phyloP scores from a whole-genome alignment of 2,797 vertebrate genomes.

The Coranthus polyacanthus region DNA sequence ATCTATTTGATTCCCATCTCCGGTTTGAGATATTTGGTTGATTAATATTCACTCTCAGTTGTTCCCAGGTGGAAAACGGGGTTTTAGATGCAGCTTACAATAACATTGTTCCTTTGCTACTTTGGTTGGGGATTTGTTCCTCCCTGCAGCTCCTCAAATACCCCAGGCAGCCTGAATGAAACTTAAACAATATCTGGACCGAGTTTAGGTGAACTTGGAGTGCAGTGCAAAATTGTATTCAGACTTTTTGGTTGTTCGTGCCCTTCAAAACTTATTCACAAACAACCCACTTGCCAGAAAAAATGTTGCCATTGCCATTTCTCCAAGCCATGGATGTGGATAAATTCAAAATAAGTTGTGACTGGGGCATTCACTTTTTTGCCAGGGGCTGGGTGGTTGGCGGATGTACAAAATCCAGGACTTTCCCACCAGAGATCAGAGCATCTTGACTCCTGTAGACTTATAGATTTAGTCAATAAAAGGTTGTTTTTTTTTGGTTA shows the following conservation, averaged over 20 bases:
- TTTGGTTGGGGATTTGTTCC: slow-evolving; percentile 44
- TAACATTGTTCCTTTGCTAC: slow-evolving; percentile 27
- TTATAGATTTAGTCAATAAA: too few species aligned
- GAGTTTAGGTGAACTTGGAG: slow-evolving; percentile 3
- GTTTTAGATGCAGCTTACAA: slow-evolving; percentile 24
- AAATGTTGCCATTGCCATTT: too few species aligned
- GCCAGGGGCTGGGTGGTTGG: too few species aligned
- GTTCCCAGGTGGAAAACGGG: slow-evolving; percentile 33
- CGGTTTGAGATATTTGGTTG: slow-evolving; percentile 22
- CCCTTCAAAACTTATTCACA: not conserved
- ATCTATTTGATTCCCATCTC: slow-evolving; percentile 30
- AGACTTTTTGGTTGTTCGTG: not conserved
- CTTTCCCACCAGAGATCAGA: too few species aligned
- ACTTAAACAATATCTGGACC: not conserved
- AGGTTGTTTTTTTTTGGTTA: too few species aligned
- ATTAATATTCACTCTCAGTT: slow-evolving; percentile 46
- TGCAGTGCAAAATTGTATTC: not conserved
- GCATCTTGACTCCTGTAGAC: too few species aligned
- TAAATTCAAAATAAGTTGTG: too few species aligned
- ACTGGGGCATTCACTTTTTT: too few species aligned
- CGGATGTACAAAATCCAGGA: too few species aligned
- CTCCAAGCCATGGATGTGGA: too few species aligned
- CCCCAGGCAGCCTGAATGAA: slow-evolving; percentile 2
- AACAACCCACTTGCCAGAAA: not conserved
- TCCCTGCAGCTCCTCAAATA: slow-evolving; percentile 20